Conservation (phyloP, 37 sponge, comb jelly and placozoan species). For the Corticium candelabrum region DNA sequence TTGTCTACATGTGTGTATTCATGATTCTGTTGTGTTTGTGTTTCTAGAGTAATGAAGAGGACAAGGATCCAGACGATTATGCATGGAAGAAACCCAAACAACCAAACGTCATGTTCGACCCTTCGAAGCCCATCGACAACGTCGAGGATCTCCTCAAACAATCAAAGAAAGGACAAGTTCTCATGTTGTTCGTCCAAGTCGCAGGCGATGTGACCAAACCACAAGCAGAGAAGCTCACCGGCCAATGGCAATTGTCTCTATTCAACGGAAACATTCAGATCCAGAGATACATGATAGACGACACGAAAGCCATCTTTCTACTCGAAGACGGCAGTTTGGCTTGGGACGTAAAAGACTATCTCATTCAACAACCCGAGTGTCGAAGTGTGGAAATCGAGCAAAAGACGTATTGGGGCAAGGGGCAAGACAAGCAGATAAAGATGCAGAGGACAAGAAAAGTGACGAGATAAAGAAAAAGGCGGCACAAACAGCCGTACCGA, state of each 20-base stretch:
- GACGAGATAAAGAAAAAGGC: neutral
- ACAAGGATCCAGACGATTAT: neutral
- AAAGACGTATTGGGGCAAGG: neutral
- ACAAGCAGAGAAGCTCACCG: neutral
- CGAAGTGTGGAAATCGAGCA: neutral
- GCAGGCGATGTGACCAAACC: neutral
- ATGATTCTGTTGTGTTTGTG: too few relatives aligned
- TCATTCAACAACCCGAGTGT: neutral
- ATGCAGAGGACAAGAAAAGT: neutral
- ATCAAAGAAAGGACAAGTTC: neutral
- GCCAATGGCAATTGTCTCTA: neutral
- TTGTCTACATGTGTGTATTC: too few relatives aligned
- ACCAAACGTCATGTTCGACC: neutral
- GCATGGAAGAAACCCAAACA: neutral
- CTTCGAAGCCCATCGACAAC: neutral
- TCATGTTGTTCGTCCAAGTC: neutral
- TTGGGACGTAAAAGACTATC: neutral
- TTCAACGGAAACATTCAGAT: neutral
- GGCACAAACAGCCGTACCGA: too few relatives aligned
- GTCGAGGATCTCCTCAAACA: neutral
- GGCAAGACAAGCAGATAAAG: neutral
- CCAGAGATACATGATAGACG: neutral
- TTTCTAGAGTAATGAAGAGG: neutral
- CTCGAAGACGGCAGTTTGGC: neutral
- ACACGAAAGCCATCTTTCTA: neutral